Evolutionary conservation across 2,888 invertebrate genomes (phyloP), one percentile per base, ranked within the genome.

Genomic region (Plusia festucae): DNA sequence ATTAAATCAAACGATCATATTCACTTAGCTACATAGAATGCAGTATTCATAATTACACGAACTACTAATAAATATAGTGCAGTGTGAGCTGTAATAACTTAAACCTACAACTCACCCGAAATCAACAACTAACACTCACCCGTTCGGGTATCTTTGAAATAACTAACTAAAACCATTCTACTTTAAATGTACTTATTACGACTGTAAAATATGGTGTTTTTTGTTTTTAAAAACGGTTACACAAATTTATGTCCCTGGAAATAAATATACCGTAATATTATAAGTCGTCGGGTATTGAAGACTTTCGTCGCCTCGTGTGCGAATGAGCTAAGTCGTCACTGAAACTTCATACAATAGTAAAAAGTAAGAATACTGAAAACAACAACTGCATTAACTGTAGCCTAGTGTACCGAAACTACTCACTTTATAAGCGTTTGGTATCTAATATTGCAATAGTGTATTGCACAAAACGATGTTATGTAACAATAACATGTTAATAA

Each of bases 381-480:
- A 15, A 40, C 2, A 18, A 46, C 46, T 46, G 46, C 46, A 46
- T 46, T 18, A n/a, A 3, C 40, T 40, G 18, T 20, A 49, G 46
- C 46, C 11, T 4, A 49, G 46, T 49, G 18, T 20, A 49, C 46
- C 20, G 20, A 49, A 52, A 2, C 22, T 62, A 70, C 20, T n/a
- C 56, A 60, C 53, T 62, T 60, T 34, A 59, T 30, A 73, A 73
- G 59, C 56, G 16, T 64, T 68, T 52, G n/a, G 32, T 52, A 53
- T 65, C 22, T 57, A 58, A 51, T n/a, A 56, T 60, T 66, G 58
- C 32, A 69, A 34, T 22, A 44, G 34, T 34, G 44, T 70, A 53
- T 60, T 70, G 62, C 68, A 68, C 67, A 62, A 60, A 55, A 65
- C 51, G 63, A 59, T 56, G 24, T 60, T 22, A 54, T 65, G 58